These are phyloP conservation scores for Alligator sinensis DNA, from an alignment of 2,113 vertebrate species.

Conservation along the genomic window DNA sequence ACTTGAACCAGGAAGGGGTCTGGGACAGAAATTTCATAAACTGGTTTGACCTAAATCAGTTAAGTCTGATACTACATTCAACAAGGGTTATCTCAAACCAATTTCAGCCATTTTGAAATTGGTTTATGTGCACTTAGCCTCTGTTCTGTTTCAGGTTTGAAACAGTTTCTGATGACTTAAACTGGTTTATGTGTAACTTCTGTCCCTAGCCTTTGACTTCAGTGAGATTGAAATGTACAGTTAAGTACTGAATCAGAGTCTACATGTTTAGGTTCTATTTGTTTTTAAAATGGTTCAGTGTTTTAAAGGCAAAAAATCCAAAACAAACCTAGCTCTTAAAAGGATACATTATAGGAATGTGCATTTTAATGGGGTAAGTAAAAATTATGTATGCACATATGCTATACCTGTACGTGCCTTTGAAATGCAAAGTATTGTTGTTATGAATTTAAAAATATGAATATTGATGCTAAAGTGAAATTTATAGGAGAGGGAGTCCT, in stretches of 20 bases:
- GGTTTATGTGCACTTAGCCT: no score
- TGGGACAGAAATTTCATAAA: no score
- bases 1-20: no score
- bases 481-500: accelerated
- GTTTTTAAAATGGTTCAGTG: background rate
- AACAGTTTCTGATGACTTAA: no score
- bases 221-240: background rate
- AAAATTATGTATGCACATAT: background rate
- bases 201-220: background rate
- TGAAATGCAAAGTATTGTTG: background rate
- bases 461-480: background rate
- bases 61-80: no score
- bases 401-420: background rate
- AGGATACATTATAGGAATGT: background rate
- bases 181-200: no score
- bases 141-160: no score
- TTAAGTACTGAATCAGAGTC: background rate
- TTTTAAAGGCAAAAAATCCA: background rate
- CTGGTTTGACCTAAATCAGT: no score
- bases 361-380: background rate
- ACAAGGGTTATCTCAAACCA: no score
- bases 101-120: no score
- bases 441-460: background rate
- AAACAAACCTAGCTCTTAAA: background rate
- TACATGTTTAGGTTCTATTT: background rate